phyloP scores from a whole-genome alignment of 1,140 invertebrate species.

The Scaptomyza hsui region DNA sequence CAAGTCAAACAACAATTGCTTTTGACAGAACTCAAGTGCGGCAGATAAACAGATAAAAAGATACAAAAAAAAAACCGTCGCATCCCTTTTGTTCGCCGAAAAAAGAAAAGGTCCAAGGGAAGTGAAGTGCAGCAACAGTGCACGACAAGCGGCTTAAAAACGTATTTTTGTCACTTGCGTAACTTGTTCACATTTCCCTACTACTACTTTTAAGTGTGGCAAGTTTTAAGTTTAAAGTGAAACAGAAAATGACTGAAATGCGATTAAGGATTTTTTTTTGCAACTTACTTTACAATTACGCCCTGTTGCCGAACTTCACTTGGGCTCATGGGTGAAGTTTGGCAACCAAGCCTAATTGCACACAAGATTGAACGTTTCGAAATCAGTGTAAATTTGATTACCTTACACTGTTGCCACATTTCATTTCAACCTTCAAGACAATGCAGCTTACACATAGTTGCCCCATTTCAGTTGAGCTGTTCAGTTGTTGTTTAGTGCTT shows the following conservation, averaged over 20 bases:
- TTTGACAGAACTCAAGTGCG: constrained; percentile 70
- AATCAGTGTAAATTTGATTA: not conserved
- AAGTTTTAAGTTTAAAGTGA: not conserved
- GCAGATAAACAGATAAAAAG: constrained; percentile 68
- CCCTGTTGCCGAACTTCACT: not conserved
- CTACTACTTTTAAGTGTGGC: too few species aligned
- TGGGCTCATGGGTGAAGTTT: not conserved
- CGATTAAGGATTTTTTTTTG: too few species aligned
- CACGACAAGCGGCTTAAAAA: not conserved
- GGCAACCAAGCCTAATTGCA: not conserved
- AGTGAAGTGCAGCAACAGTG: constrained; percentile 21
- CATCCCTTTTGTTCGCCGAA: constrained; percentile 13
- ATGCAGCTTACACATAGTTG: constrained; percentile 4
- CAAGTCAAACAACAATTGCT: constrained; percentile 75
- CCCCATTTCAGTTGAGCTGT: constrained; percentile 7
- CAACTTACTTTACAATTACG: too few species aligned
- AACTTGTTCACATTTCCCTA: not conserved
- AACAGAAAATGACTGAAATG: not conserved
- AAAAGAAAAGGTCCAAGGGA: too few species aligned
- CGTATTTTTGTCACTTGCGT: not conserved
- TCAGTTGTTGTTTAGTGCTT: not conserved
- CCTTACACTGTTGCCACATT: constrained; percentile 16
- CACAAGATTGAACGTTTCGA: not conserved
- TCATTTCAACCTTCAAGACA: not conserved
- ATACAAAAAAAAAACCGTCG: not conserved